phyloP scores from a whole-genome alignment of 2,888 invertebrate genomes.

The Drosophila mercatorum region DNA sequence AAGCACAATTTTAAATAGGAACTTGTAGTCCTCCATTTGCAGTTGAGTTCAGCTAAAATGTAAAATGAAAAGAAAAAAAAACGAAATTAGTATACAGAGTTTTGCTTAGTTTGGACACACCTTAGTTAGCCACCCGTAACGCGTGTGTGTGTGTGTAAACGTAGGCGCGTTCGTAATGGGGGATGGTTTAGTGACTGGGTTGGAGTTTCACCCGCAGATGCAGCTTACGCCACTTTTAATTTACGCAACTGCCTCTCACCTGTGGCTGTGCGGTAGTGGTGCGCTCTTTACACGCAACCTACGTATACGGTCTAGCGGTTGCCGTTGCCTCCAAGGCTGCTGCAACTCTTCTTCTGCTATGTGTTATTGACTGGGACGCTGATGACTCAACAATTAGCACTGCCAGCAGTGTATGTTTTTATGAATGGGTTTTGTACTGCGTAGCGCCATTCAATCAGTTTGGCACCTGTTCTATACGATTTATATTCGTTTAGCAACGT shows the following conservation, averaged over 20 bases:
- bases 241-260: slow-evolving; percentile 58
- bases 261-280: slow-evolving; percentile 43
- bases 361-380: slow-evolving; percentile 34
- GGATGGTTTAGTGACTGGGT: slow-evolving; percentile 36
- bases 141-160: slow-evolving; percentile 21
- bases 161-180: slow-evolving; percentile 47
- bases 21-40: slow-evolving; percentile 98
- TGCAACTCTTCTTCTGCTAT: slow-evolving; percentile 38
- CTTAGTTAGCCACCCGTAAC: slow-evolving; percentile 75
- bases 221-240: slow-evolving; percentile 43
- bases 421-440: background rate
- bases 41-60: slow-evolving; percentile 1
- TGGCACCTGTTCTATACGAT: background rate
- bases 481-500: slow-evolving; percentile 1
- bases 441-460: slow-evolving; percentile 42
- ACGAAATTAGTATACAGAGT: slow-evolving; percentile 29
- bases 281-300: slow-evolving; percentile 45
- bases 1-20: slow-evolving; percentile 98
- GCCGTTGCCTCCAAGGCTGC: slow-evolving; percentile 45
- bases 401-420: slow-evolving; percentile 35
- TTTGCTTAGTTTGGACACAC: slow-evolving; percentile 54
- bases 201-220: slow-evolving; percentile 38
- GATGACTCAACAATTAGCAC: slow-evolving; percentile 72
- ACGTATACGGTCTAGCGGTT: slow-evolving; percentile 49
- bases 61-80: background rate